Evolutionary conservation across 2,888 invertebrate genomes (phyloP).

Genomic region (Rhaphigaster nebulosa): DNA sequence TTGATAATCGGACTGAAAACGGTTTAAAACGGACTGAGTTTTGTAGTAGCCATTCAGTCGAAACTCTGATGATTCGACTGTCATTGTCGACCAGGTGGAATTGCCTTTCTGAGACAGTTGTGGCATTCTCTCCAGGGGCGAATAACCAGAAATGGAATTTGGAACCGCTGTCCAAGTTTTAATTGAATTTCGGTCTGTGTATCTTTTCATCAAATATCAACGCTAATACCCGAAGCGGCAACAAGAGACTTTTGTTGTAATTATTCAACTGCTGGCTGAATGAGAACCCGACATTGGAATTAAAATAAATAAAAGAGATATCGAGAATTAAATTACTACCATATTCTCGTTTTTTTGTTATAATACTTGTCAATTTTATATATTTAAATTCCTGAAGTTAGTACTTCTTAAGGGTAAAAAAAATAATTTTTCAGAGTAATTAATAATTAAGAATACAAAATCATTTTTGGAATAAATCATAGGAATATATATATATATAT

Average conservation of each 20-base stretch:
- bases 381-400: too few species aligned
- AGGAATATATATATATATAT: too few species aligned
- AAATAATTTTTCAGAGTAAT: too few species aligned
- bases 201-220: conserved; percentile 7
- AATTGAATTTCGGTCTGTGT: neutral
- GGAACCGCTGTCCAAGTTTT: conserved; percentile 17
- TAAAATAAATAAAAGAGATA: neutral
- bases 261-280: neutral
- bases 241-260: neutral
- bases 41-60: neutral
- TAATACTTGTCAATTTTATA: too few species aligned
- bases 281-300: neutral
- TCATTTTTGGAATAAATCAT: too few species aligned
- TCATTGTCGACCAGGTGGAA: conserved; percentile 19
- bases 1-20: neutral
- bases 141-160: conserved; percentile 27
- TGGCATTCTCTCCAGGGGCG: neutral
- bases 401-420: too few species aligned
- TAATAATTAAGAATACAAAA: too few species aligned
- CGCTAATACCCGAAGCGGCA: neutral
- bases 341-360: too few species aligned
- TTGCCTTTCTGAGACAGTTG: conserved; percentile 31
- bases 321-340: too few species aligned
- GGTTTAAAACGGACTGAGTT: neutral
- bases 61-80: neutral